A percentile compares a stretch with the other conserved stretches of the same genome.
Evolutionary conservation across 2,113 vertebrate species (phyloP).

Genomic region (Bagarius yarrelli): DNA sequence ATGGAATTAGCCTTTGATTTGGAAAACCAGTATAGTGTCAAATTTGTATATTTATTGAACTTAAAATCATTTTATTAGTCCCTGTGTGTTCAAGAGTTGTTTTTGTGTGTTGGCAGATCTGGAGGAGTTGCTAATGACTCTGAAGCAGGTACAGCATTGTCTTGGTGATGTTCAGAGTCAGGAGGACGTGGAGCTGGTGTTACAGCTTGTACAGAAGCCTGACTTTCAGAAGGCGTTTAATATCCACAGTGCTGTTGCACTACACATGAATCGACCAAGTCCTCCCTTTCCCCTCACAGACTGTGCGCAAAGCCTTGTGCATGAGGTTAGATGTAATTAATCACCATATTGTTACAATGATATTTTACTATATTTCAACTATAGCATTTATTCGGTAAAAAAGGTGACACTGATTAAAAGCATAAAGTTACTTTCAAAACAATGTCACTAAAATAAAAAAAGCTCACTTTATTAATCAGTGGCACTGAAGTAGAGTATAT

Average conservation of each 20-base stretch:
- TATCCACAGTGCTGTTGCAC: constrained; percentile 92
- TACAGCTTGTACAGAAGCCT: constrained; percentile 89
- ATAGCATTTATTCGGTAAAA: neutral
- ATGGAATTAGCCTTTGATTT: neutral
- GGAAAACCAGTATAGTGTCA: neutral
- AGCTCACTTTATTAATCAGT: no score
- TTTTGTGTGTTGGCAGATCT: constrained; percentile 74
- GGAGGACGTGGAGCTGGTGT: constrained; percentile 87
- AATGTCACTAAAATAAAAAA: neutral
- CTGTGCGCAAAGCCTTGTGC: constrained; percentile 82
- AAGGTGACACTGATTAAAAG: neutral
- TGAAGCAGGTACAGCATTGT: constrained; percentile 90
- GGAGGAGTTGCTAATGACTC: constrained; percentile 90
- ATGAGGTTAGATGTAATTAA: constrained; percentile 74
- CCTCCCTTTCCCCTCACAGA: constrained; percentile 89
- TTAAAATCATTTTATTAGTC: constrained; percentile 3
- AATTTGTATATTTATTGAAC: constrained; percentile 24
- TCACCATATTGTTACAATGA: neutral
- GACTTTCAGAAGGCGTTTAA: constrained; percentile 96
- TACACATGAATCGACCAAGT: constrained; percentile 91
- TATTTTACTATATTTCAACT: neutral
- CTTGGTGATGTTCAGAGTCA: constrained; percentile 94
- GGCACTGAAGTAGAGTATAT: no score
- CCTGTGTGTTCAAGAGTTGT: neutral
- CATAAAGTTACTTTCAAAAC: neutral